These are phyloP conservation scores for Tethya wilhelma DNA, from an alignment of 37 sponge, comb jelly and placozoan genomes.

Conservation along the genomic window DNA sequence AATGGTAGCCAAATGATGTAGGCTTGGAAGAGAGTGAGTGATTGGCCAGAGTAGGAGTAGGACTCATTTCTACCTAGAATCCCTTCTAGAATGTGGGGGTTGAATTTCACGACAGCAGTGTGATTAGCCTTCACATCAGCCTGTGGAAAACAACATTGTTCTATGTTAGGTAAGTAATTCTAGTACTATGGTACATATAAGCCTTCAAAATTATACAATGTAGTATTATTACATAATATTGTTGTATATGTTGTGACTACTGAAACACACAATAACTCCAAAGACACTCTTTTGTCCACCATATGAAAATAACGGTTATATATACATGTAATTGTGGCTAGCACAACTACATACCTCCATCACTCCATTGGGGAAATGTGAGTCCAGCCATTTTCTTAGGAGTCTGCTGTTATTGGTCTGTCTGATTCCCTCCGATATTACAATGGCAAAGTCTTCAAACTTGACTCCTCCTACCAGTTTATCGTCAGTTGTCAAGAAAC, in stretches of 20 bases:
- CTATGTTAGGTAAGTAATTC: too few relatives aligned
- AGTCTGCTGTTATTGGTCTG: constrained; percentile 32
- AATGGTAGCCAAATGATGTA: constrained; percentile 73
- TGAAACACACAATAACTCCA: too few relatives aligned
- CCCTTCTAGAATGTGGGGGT: neutral
- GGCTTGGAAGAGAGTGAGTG: constrained; percentile 41
- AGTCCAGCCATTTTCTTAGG: constrained; percentile 35
- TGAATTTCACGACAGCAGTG: constrained; percentile 39
- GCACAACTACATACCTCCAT: constrained; percentile 5
- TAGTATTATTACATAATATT: too few relatives aligned
- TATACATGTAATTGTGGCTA: neutral
- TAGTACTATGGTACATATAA: too few relatives aligned
- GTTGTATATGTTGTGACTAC: too few relatives aligned
- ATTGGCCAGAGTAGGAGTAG: constrained; percentile 18
- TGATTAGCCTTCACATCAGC: constrained; percentile 22
- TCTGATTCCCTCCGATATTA: constrained; percentile 10
- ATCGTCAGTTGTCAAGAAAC: constrained; percentile 53
- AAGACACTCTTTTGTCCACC: too few relatives aligned
- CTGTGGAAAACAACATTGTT: too few relatives aligned
- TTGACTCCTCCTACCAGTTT: constrained; percentile 17
- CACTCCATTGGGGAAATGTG: constrained; percentile 8
- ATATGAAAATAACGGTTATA: too few relatives aligned
- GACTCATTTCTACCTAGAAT: neutral
- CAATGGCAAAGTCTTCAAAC: constrained; percentile 49
- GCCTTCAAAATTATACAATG: too few relatives aligned